Percentiles rank a stretch among this genome's conserved stretches.
These are phyloP conservation scores for Aegotheles bennettii DNA, from an alignment of 2,113 vertebrate genomes.

Conservation along the genomic window DNA sequence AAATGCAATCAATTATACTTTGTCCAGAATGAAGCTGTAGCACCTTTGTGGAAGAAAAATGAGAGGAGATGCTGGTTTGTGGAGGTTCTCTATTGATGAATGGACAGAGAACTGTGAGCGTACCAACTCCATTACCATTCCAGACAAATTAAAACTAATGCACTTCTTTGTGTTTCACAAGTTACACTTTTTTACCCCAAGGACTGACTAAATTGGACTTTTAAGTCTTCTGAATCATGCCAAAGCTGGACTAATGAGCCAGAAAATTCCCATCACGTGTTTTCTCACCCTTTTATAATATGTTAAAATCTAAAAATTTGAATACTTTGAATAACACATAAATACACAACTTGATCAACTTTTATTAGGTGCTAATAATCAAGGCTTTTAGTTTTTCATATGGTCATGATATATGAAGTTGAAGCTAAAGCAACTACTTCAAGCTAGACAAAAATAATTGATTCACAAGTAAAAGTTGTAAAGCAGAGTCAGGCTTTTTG, in stretches of 20 bases:
- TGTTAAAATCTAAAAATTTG: background rate
- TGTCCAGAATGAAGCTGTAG: background rate
- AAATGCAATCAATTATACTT: conserved; percentile 12
- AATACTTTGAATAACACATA: background rate
- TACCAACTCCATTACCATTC: background rate
- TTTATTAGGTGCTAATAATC: background rate
- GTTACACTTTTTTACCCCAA: background rate
- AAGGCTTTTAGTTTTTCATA: background rate
- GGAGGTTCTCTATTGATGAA: background rate
- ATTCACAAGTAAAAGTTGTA: conserved; percentile 1
- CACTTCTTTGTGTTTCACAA: background rate
- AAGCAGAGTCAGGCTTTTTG: background rate
- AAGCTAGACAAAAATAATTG: background rate
- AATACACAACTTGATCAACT: background rate
- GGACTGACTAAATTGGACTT: background rate
- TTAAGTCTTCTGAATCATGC: background rate
- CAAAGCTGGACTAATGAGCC: background rate
- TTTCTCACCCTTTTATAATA: background rate
- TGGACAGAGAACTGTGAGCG: background rate
- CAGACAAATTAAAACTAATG: conserved; percentile 40
- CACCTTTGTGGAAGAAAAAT: background rate
- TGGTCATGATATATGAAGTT: background rate
- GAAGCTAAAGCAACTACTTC: background rate
- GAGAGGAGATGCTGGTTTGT: background rate
- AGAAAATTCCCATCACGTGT: background rate